Conservation (phyloP, 2,888 invertebrate species). For the Scaptomyza tumidula region DNA sequence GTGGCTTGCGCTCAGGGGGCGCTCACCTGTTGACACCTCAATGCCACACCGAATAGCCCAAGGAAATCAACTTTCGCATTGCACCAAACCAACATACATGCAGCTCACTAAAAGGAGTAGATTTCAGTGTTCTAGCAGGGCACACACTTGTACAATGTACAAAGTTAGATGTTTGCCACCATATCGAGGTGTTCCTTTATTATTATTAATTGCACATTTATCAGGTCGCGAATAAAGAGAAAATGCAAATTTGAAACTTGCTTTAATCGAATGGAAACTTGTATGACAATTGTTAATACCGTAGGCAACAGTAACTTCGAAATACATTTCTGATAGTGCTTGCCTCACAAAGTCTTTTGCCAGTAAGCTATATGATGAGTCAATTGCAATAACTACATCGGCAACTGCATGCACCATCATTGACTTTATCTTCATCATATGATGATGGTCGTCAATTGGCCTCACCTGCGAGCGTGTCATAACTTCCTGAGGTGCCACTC, state of each 20-base stretch:
- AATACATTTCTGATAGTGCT: no score
- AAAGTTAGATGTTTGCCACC: no score
- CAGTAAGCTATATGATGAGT: constrained; percentile 8
- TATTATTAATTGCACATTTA: no score
- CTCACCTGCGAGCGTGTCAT: constrained; percentile 51
- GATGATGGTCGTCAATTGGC: constrained; percentile 20
- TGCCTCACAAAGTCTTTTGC: background rate
- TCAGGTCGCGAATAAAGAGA: no score
- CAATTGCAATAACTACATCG: constrained; percentile 8
- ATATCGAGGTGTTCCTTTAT: no score
- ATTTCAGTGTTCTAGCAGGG: background rate
- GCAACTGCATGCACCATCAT: constrained; percentile 5
- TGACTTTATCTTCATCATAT: constrained; percentile 12
- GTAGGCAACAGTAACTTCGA: no score
- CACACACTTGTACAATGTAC: no score
- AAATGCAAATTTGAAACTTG: no score
- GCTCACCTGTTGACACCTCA: constrained; percentile 31
- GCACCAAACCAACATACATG: background rate
- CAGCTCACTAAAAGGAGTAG: no score
- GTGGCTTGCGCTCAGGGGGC: background rate
- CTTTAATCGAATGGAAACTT: no score
- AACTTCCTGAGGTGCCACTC: constrained; percentile 55
- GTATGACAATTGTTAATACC: no score
- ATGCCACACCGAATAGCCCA: constrained; percentile 9
- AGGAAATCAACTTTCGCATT: constrained; percentile 8